Evolutionary conservation across 2,113 vertebrate genomes (phyloP).

Genomic region (Pachycephala philippinensis): DNA sequence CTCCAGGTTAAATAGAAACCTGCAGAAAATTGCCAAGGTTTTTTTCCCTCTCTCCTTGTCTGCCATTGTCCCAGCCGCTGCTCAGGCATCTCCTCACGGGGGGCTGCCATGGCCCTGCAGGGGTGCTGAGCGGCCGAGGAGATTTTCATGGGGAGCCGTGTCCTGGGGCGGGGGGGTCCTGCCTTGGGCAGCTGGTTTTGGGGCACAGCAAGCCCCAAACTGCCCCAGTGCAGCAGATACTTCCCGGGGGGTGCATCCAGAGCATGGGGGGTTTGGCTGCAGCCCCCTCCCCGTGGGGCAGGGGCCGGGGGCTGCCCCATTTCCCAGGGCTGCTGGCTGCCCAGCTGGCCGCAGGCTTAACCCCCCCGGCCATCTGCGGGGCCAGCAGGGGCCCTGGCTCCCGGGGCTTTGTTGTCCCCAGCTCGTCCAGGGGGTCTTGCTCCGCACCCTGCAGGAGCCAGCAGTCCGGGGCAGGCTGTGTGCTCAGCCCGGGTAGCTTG

Average conservation of each 20-base stretch:
- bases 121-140: not conserved
- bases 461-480: fast-evolving
- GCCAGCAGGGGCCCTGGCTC: not conserved
- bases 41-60: not conserved
- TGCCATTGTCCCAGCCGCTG: not conserved
- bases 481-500: not conserved
- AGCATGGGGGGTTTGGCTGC: not conserved
- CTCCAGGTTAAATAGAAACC: constrained; percentile 56
- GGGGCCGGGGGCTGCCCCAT: not conserved
- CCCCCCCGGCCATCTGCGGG: not conserved
- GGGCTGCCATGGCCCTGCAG: not conserved
- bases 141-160: fast-evolving
- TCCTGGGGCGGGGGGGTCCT: not conserved
- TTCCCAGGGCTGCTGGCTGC: not conserved
- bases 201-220: not conserved
- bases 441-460: not conserved
- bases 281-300: not conserved
- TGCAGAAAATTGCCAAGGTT: constrained; percentile 43
- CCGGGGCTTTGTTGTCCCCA: not conserved
- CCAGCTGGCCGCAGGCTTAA: constrained; percentile 5
- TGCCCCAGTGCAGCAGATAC: fast-evolving
- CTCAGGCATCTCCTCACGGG: not conserved
- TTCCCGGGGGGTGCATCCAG: fast-evolving
- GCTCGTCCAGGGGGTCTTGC: not conserved
- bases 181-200: not conserved